These are phyloP conservation scores for Campopleginae sp. DNA, from an alignment of 2,888 invertebrate genomes.

Conservation along the genomic window DNA sequence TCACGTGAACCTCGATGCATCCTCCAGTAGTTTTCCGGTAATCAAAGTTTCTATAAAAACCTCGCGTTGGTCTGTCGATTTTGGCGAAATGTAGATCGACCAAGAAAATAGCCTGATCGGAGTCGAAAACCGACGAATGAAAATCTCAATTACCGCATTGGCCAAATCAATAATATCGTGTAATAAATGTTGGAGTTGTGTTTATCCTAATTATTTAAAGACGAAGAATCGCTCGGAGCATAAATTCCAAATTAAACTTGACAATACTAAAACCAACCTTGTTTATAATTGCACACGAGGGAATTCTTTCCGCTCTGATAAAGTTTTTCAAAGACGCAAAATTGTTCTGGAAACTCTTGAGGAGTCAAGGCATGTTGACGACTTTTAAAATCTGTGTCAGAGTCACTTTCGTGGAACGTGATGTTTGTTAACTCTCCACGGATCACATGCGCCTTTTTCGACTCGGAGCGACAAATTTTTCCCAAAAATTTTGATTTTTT, in stretches of 20 bases:
- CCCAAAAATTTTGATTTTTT: no score
- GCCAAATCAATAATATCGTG: neutral
- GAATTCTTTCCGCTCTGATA: neutral
- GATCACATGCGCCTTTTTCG: no score
- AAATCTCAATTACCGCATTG: neutral
- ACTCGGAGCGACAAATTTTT: no score
- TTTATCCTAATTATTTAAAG: neutral
- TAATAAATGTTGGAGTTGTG: neutral
- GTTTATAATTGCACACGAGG: neutral
- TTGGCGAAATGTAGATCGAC: neutral
- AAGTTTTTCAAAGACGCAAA: neutral
- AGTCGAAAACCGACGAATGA: neutral
- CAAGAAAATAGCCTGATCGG: neutral
- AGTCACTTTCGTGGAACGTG: neutral
- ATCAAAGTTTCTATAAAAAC: neutral
- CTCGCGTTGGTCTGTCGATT: neutral
- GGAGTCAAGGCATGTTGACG: neutral
- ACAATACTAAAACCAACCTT: neutral
- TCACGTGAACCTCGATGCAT: neutral
- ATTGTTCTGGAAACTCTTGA: neutral
- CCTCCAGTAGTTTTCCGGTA: neutral
- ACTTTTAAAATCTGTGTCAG: neutral
- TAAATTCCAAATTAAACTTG: neutral
- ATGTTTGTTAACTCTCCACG: neutral
- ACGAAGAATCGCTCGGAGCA: neutral